Evolutionary conservation across 2,888 invertebrate genomes (phyloP).

Genomic region (Drosophila gaucha): DNA sequence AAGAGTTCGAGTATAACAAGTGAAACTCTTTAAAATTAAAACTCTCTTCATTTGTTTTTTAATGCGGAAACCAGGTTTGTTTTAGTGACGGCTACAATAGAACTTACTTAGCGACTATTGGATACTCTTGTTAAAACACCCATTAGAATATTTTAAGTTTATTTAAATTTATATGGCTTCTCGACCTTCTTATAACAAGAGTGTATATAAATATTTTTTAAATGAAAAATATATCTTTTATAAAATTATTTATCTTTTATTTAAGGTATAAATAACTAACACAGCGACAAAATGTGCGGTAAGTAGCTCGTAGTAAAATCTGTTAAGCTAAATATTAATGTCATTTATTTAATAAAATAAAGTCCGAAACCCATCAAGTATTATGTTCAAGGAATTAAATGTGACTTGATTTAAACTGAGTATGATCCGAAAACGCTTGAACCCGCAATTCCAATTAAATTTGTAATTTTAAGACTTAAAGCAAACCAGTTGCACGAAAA

Average conservation of each 20-base stretch:
- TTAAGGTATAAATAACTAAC: constrained; percentile 10
- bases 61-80: neutral
- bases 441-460: no score
- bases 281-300: constrained; percentile 46
- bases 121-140: neutral
- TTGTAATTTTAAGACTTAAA: no score
- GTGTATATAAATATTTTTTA: neutral
- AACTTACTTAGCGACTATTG: neutral
- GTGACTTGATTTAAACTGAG: no score
- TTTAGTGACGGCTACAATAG: neutral
- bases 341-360: neutral
- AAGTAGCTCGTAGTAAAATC: constrained; percentile 17
- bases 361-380: neutral
- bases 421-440: no score
- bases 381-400: no score
- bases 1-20: constrained; percentile 7
- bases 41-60: neutral
- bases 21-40: constrained; percentile 5
- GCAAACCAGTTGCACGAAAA: no score
- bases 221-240: neutral
- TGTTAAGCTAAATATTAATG: neutral
- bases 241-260: neutral
- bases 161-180: neutral
- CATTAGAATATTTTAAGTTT: neutral
- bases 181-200: neutral